Evolutionary conservation across 2,888 invertebrate species (phyloP), one percentile per base, ranked within the genome.

Genomic region (Zhuqinia jingwanae): DNA sequence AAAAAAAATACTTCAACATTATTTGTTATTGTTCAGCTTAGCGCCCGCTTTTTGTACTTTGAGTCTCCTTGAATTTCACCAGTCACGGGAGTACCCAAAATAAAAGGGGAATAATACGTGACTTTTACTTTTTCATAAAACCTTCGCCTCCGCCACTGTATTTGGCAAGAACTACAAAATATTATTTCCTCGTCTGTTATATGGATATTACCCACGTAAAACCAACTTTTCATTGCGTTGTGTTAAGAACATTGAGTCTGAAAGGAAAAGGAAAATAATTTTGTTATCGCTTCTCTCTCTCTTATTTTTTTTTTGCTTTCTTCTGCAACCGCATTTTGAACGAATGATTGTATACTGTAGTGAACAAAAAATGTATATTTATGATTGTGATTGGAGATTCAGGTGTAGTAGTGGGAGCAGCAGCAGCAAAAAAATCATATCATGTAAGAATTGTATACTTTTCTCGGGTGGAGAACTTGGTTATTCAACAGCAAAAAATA

Each of bases 311-410:
- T 58, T 58, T 13, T 58, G 2, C 20, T 45, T 5, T 20, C 36
- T 8, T 36, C 13, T 13, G 68, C 20, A 10, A 11, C n/a, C 5
- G 47, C 25, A 30, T 22, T 76, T 76, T 47, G 53, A 22, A 17
- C 27, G 17, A 56, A 30, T 25, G 73, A 30, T 25, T 65, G 56
- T 15, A 13, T 15, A 30, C 11, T 58, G 20, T 20, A 63, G 22
- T 76, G 50, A 42, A 45, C 50, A 10, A 83, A 78, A n/a, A 73
- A 82, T 65, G 63, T 60, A 20, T 76, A 76, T 76, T 78, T 50
- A 78, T 78, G 80, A 50, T 15, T 13, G 58, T 75, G 79, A 85
- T 85, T 85, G 85, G 60, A 73, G 50, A 79, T 63, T 78, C 85
- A 85, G 85, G 79, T 85, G 60, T 27, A 79, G 70, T 47, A 76